Evolutionary conservation across 2,113 vertebrate species (phyloP).

Genomic region (Theristicus caerulescens): DNA sequence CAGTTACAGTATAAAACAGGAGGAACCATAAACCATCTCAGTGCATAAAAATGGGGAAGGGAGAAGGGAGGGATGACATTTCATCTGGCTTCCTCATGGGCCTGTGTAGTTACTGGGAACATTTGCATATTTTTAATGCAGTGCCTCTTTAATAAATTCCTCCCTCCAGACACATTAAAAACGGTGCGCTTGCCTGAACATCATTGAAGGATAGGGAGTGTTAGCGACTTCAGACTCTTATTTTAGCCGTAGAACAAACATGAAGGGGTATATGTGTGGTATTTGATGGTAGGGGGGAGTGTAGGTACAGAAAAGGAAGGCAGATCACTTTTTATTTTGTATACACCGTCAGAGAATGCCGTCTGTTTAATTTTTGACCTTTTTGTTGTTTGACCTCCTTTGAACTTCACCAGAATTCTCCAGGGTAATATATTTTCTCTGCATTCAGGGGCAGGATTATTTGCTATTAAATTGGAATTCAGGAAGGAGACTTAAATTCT

Average conservation of each 20-base stretch:
- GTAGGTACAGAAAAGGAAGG: neutral
- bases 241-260: neutral
- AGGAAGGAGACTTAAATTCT: constrained; percentile 34
- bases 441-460: constrained; percentile 41
- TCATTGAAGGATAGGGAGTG: neutral
- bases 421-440: constrained; percentile 21
- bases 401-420: constrained; percentile 50
- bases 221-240: neutral
- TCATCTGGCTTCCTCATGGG: constrained; percentile 52
- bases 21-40: constrained; percentile 52
- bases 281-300: neutral
- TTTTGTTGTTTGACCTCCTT: constrained; percentile 45
- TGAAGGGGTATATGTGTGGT: neutral
- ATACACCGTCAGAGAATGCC: neutral
- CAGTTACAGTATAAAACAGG: constrained; percentile 38
- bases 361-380: constrained; percentile 46
- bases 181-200: neutral
- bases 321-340: neutral
- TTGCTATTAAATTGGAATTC: constrained; percentile 50
- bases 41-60: constrained; percentile 35
- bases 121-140: constrained; percentile 71
- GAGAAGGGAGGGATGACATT: constrained; percentile 49
- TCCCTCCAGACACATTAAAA: constrained; percentile 60
- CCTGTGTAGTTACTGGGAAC: constrained; percentile 42
- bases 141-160: constrained; percentile 66